Percentiles rank a stretch among this genome's conserved stretches.
Evolutionary conservation across 2,888 invertebrate species (phyloP).

Genomic region (Tachina lurida): DNA sequence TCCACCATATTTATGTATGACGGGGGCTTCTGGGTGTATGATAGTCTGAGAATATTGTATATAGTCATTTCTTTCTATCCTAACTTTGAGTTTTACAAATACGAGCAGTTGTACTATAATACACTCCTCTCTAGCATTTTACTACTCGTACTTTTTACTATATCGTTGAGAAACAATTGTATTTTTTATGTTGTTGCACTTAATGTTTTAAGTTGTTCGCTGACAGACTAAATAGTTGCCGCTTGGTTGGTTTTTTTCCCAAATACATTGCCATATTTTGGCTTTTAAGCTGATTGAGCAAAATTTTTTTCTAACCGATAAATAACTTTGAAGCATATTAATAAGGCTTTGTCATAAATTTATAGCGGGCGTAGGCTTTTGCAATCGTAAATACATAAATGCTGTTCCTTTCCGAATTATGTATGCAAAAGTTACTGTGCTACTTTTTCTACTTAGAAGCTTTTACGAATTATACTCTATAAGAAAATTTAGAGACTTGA

Average conservation of each 20-base stretch:
- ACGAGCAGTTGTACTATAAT: constrained; percentile 50
- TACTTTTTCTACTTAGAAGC: too few relatives aligned
- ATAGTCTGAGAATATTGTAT: constrained; percentile 19
- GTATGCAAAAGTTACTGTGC: too few relatives aligned
- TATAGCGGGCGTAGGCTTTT: too few relatives aligned
- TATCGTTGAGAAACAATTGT: constrained; percentile 52
- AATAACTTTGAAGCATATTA: too few relatives aligned
- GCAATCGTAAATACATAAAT: too few relatives aligned
- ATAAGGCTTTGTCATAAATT: too few relatives aligned
- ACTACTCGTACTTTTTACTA: constrained; percentile 58
- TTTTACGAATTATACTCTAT: too few relatives aligned
- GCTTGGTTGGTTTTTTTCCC: constrained; percentile 22
- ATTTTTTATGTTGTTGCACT: constrained; percentile 40
- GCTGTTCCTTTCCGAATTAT: too few relatives aligned
- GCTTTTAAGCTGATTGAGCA: background rate
- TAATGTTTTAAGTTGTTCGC: constrained; percentile 49
- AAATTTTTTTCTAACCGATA: too few relatives aligned
- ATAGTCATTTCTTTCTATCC: constrained; percentile 67
- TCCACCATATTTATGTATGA: constrained; percentile 6
- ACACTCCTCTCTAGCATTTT: constrained; percentile 34
- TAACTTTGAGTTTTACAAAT: constrained; percentile 46
- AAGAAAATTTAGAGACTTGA: too few relatives aligned
- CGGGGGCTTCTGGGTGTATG: constrained; percentile 16
- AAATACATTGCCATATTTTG: constrained; percentile 25
- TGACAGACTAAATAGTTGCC: constrained; percentile 26